Conservation (phyloP, 2,888 invertebrate species). For the Scaeva pyrastri region DNA sequence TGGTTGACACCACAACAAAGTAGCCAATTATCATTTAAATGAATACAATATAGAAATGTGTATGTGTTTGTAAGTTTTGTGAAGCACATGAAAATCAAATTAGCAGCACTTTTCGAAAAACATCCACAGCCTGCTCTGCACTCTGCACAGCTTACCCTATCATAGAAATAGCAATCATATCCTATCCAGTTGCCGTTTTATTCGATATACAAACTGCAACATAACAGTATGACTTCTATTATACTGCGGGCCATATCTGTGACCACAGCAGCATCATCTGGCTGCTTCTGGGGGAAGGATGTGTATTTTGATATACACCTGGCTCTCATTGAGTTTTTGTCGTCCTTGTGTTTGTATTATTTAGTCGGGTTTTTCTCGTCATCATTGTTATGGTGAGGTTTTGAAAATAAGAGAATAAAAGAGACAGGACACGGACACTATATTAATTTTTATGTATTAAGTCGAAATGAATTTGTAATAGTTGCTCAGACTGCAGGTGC, state of each 20-base stretch:
- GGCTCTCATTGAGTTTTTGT: too few species aligned
- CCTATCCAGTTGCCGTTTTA: background rate
- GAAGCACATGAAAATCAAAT: conserved; percentile 17
- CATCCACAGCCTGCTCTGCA: background rate
- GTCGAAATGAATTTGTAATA: too few species aligned
- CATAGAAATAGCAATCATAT: background rate
- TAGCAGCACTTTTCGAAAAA: background rate
- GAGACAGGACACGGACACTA: too few species aligned
- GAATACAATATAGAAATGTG: background rate
- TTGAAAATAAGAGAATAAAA: too few species aligned
- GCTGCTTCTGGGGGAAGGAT: background rate
- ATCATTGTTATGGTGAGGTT: too few species aligned
- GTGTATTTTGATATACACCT: too few species aligned
- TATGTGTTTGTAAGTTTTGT: background rate
- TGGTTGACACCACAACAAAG: background rate
- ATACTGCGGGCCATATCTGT: background rate
- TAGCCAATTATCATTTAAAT: background rate
- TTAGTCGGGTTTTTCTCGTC: too few species aligned
- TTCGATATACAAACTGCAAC: background rate
- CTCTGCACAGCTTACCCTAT: too few species aligned
- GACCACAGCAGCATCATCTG: conserved; percentile 2
- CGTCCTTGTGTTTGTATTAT: too few species aligned
- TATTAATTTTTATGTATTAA: too few species aligned
- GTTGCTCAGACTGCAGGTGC: too few species aligned
- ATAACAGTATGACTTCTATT: background rate